These are phyloP conservation scores for Procambarus clarkii DNA, from an alignment of 1,140 invertebrate genomes.

Conservation along the genomic window DNA sequence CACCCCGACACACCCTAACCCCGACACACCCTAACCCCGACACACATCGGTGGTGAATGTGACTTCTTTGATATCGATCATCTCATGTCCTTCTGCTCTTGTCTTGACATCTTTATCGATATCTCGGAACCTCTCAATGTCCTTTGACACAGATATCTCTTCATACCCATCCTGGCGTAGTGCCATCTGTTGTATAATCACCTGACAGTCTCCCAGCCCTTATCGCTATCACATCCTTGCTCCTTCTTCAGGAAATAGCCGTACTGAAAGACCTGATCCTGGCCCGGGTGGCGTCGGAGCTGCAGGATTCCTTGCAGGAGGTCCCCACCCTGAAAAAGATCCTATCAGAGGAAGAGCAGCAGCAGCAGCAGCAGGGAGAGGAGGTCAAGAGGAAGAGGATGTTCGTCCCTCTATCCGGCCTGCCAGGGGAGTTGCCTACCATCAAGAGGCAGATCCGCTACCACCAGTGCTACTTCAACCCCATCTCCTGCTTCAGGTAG, in stretches of 20 bases:
- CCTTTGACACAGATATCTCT: too few relatives aligned
- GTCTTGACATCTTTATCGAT: too few relatives aligned
- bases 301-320: conserved; percentile 23
- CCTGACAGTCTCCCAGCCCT: too few relatives aligned
- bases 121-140: too few relatives aligned
- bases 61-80: too few relatives aligned
- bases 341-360: not conserved
- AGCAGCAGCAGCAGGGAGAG: conserved; percentile 11
- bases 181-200: too few relatives aligned
- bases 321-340: not conserved
- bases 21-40: too few relatives aligned
- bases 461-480: conserved; percentile 76
- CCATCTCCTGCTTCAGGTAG: conserved; percentile 75
- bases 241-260: conserved; percentile 23
- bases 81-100: too few relatives aligned
- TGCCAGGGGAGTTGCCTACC: conserved; percentile 60
- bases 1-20: too few relatives aligned
- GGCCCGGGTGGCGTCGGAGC: conserved; percentile 16
- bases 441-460: conserved; percentile 75
- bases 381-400: conserved; percentile 65
- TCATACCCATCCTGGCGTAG: too few relatives aligned
- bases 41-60: too few relatives aligned
- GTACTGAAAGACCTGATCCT: conserved; percentile 37
- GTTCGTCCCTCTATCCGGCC: conserved; percentile 59
- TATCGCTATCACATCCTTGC: too few relatives aligned